Evolutionary conservation across 1,140 invertebrate species (phyloP).

Genomic region (Platyura marginata): DNA sequence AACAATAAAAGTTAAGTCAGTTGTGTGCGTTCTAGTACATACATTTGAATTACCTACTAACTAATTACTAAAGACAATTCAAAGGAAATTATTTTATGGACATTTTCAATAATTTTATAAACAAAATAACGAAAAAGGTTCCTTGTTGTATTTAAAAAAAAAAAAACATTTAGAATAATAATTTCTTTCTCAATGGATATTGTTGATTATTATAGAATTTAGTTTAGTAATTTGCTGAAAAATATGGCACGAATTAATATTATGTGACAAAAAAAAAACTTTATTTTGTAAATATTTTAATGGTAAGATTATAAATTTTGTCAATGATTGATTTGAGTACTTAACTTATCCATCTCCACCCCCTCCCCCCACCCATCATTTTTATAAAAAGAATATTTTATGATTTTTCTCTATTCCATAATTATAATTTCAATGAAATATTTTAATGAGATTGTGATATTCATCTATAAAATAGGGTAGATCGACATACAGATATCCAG

Average conservation of each 20-base stretch:
- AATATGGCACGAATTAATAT: neutral
- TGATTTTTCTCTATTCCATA: no score
- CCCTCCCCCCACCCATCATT: no score
- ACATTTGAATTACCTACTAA: neutral
- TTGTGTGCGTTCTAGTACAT: neutral
- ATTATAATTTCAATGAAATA: no score
- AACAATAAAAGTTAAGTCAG: no score
- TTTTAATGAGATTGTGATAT: no score
- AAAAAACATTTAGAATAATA: neutral
- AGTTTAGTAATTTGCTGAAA: neutral
- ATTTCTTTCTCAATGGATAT: neutral
- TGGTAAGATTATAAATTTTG: neutral
- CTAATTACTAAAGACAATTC: neutral
- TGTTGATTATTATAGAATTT: neutral
- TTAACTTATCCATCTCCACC: neutral
- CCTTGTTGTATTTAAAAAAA: neutral
- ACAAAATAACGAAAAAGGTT: neutral
- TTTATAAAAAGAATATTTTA: no score
- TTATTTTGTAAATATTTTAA: neutral
- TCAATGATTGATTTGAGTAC: neutral
- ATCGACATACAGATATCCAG: no score
- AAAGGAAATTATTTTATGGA: neutral
- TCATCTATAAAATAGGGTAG: no score
- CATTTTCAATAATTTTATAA: neutral
- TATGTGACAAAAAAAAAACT: neutral